phyloP scores from a whole-genome alignment of 2,888 invertebrate species.

The Timema podura region DNA sequence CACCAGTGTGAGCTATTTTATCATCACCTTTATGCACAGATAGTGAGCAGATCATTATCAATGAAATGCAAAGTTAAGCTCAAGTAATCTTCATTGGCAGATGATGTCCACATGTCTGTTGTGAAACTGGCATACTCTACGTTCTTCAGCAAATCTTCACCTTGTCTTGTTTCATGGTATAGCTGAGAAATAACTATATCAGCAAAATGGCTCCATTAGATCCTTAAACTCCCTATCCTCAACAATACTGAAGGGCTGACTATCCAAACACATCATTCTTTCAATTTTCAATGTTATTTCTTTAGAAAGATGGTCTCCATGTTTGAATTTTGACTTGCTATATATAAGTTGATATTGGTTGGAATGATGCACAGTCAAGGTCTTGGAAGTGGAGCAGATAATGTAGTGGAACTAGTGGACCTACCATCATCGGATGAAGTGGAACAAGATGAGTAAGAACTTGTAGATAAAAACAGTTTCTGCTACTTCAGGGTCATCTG shows the following conservation, averaged over 20 bases:
- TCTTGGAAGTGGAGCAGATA: too few relatives aligned
- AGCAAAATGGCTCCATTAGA: neutral
- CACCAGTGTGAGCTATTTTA: neutral
- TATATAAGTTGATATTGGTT: too few relatives aligned
- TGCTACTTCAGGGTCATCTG: too few relatives aligned
- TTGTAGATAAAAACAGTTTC: too few relatives aligned
- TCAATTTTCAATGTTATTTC: neutral
- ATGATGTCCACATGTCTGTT: constrained; percentile 8
- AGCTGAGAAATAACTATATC: constrained; percentile 1
- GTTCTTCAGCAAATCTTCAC: neutral
- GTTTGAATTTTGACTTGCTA: too few relatives aligned
- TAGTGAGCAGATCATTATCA: neutral
- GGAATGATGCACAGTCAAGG: too few relatives aligned
- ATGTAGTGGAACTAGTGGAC: too few relatives aligned
- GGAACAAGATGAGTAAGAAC: too few relatives aligned
- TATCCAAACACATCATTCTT: neutral
- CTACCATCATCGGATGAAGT: too few relatives aligned
- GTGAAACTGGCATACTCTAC: neutral
- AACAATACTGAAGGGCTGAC: constrained; percentile 2
- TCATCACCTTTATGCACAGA: neutral
- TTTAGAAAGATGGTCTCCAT: neutral
- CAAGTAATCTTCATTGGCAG: neutral
- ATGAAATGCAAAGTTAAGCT: neutral
- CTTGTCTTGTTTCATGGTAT: neutral
- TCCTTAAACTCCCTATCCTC: neutral